phyloP scores from a whole-genome alignment of 2,888 invertebrate genomes.

The Limnephilus rhombicus region DNA sequence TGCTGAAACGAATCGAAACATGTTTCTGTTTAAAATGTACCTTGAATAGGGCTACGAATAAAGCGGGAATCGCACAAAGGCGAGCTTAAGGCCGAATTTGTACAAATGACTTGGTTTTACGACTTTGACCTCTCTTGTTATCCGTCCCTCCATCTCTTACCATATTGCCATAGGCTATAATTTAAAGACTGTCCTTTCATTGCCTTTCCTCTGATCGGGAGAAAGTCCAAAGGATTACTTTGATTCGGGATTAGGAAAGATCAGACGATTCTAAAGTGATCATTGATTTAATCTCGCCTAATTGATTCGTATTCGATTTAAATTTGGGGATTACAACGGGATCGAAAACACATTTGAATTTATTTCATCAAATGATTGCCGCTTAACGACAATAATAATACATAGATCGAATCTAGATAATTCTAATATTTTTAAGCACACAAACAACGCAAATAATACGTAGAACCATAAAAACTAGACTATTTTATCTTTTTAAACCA shows the following conservation, averaged over 20 bases:
- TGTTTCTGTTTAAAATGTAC: neutral
- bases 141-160: constrained; percentile 36
- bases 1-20: neutral
- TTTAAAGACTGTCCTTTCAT: constrained; percentile 35
- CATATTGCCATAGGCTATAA: constrained; percentile 37
- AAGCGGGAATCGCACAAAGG: neutral
- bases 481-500: neutral
- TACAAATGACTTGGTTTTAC: constrained; percentile 40
- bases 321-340: neutral
- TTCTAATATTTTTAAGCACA: too few relatives aligned
- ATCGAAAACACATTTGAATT: neutral
- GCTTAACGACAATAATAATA: neutral
- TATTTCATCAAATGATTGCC: neutral
- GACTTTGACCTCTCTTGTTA: constrained; percentile 36
- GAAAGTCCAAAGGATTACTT: constrained; percentile 24
- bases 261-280: constrained; percentile 18
- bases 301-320: neutral
- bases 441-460: too few relatives aligned
- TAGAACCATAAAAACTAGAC: neutral
- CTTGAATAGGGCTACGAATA: neutral
- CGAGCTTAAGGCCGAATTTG: constrained; percentile 11
- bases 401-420: neutral
- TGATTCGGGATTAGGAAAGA: constrained; percentile 23
- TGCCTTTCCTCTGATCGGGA: neutral
- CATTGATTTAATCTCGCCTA: constrained; percentile 7